phyloP scores from a whole-genome alignment of 1,140 invertebrate species.

The Metopolophium dirhodum region DNA sequence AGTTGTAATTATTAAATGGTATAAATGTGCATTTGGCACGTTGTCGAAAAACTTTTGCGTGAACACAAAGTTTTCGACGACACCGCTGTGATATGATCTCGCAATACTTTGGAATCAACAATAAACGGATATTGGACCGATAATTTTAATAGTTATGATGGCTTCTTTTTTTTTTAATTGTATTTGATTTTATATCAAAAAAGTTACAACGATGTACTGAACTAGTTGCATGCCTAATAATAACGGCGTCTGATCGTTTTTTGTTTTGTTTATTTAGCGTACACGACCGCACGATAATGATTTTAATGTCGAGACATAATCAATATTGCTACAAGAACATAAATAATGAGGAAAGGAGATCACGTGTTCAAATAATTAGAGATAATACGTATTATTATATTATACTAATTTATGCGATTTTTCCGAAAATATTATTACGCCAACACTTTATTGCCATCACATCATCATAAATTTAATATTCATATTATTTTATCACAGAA shows the following conservation, averaged over 20 bases:
- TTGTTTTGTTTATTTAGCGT: background rate
- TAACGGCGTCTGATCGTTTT: background rate
- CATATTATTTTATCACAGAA: background rate
- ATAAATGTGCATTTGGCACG: background rate
- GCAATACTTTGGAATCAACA: background rate
- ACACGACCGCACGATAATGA: background rate
- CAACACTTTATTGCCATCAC: background rate
- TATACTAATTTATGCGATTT: background rate
- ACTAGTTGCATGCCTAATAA: background rate
- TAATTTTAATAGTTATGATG: background rate
- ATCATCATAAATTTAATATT: background rate
- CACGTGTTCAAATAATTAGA: background rate
- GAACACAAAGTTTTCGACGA: background rate
- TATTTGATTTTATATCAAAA: background rate
- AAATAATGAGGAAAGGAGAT: background rate
- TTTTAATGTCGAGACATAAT: background rate
- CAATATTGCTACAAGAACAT: background rate
- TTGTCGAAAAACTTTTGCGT: background rate
- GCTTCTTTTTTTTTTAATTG: background rate
- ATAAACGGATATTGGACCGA: background rate
- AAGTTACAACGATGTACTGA: background rate
- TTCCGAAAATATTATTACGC: background rate
- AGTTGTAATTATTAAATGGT: conserved; percentile 9
- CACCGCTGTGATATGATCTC: background rate
- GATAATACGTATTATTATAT: background rate